phyloP scores from a whole-genome alignment of 1,140 invertebrate species.

The Hycleus phaleratus region DNA sequence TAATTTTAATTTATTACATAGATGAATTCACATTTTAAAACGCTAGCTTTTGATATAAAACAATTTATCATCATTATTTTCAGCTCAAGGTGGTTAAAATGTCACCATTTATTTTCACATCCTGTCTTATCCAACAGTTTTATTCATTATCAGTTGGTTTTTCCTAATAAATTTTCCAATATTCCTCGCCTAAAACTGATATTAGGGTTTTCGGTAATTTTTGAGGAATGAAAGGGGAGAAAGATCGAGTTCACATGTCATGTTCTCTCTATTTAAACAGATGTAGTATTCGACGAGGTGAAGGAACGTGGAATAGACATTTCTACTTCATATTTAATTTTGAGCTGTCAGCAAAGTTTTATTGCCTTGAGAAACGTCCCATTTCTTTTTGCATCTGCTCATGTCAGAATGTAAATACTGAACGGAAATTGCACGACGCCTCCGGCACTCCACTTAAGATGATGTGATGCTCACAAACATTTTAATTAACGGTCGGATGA shows the following conservation, averaged over 20 bases:
- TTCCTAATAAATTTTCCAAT: too few species aligned
- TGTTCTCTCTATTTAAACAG: too few species aligned
- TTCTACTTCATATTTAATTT: conserved; percentile 38
- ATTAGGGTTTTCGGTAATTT: too few species aligned
- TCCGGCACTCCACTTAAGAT: conserved; percentile 21
- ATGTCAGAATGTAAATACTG: conserved; percentile 26
- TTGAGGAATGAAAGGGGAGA: too few species aligned
- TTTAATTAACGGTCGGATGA: conserved; percentile 7
- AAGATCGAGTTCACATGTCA: too few species aligned
- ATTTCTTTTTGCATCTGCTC: conserved; percentile 29
- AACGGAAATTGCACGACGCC: conserved; percentile 29
- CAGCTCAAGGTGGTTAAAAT: conserved; percentile 8
- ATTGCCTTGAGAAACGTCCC: conserved; percentile 29
- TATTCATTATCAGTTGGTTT: too few species aligned
- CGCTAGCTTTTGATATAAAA: conserved; percentile 6
- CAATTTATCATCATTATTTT: conserved; percentile 12
- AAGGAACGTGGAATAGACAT: conserved; percentile 18
- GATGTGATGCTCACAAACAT: conserved; percentile 12
- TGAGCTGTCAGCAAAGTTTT: conserved; percentile 34
- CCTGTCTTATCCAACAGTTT: too few species aligned
- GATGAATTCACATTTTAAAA: conserved; percentile 4
- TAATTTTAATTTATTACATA: conserved; percentile 14
- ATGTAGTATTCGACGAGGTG: too few species aligned
- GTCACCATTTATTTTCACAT: conserved; percentile 7
- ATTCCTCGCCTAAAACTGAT: too few species aligned